Percentiles rank a stretch among this genome's conserved stretches.
phyloP scores from a whole-genome alignment of 2,888 invertebrate species.

The Heliconius aoede region DNA sequence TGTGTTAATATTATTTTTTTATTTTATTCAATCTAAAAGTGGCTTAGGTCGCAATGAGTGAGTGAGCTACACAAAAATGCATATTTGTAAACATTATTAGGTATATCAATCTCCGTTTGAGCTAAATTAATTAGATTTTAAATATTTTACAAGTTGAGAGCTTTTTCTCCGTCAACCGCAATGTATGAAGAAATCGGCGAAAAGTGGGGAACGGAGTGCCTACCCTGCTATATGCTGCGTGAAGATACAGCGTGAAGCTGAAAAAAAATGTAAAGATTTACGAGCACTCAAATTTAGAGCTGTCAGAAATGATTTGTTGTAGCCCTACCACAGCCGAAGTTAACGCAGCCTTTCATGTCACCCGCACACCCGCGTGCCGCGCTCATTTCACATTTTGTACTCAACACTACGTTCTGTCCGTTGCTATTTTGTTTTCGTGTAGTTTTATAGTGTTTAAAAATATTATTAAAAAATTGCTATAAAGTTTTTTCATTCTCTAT shows the following conservation, averaged over 20 bases:
- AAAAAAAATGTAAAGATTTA: neutral
- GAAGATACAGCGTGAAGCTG: neutral
- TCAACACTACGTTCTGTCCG: neutral
- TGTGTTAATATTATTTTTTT: no score
- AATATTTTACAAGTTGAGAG: no score
- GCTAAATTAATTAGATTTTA: no score
- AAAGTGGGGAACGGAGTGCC: neutral
- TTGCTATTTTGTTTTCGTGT: neutral
- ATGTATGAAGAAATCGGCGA: neutral
- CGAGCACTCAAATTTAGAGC: neutral
- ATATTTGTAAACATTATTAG: no score
- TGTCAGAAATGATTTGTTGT: neutral
- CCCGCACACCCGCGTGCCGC: neutral
- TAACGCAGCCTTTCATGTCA: constrained; percentile 2
- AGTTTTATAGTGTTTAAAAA: neutral
- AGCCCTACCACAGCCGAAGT: neutral
- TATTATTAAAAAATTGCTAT: no score
- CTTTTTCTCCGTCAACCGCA: neutral
- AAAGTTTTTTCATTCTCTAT: no score
- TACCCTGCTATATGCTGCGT: neutral
- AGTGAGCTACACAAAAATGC: no score
- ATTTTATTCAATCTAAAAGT: no score
- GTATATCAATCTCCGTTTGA: no score
- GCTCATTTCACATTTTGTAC: neutral
- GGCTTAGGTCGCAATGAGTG: no score